These are phyloP conservation scores for Heliothis peltigera DNA, from an alignment of 2,888 invertebrate species.

Conservation along the genomic window DNA sequence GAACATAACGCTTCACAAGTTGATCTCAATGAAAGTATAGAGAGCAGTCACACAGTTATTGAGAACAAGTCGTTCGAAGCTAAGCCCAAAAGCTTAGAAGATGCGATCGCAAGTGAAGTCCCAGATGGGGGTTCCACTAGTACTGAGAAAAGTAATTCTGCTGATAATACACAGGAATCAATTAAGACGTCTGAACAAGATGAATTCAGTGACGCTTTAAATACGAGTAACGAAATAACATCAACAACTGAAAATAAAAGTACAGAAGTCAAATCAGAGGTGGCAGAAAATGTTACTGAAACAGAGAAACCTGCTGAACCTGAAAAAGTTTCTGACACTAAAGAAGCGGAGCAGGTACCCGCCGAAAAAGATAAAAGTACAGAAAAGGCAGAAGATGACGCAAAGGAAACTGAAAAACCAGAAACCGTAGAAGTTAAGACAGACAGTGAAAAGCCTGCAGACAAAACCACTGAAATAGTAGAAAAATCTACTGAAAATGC, in stretches of 20 bases:
- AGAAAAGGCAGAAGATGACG: slow-evolving; percentile 2
- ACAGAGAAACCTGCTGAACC: slow-evolving; percentile 21
- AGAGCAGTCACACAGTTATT: slow-evolving; percentile 81
- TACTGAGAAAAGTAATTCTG: slow-evolving; percentile 65
- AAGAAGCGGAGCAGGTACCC: slow-evolving; percentile 5
- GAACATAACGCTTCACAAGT: slow-evolving; percentile 67
- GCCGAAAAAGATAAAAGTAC: slow-evolving; percentile 12
- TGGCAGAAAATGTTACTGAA: slow-evolving; percentile 8
- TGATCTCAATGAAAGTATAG: slow-evolving; percentile 81
- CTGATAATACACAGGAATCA: slow-evolving; percentile 67
- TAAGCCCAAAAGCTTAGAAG: slow-evolving; percentile 64
- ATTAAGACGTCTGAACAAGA: slow-evolving; percentile 70
- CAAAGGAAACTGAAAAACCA: slow-evolving; percentile 10
- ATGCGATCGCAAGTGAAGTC: slow-evolving; percentile 32
- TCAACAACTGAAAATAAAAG: slow-evolving; percentile 23
- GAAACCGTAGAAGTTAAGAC: slow-evolving; percentile 2
- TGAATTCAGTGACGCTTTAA: slow-evolving; percentile 74
- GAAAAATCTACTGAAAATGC: slow-evolving; percentile 21
- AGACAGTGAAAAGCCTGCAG: slow-evolving; percentile 10
- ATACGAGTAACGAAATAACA: slow-evolving; percentile 62
- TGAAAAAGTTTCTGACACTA: slow-evolving; percentile 1
- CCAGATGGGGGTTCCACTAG: slow-evolving; percentile 54
- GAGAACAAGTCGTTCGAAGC: slow-evolving; percentile 79
- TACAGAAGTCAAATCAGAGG: slow-evolving; percentile 8
- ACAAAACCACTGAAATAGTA: not conserved